Conservation (phyloP, 2,113 vertebrate species). For the Nematolebias whitei region DNA sequence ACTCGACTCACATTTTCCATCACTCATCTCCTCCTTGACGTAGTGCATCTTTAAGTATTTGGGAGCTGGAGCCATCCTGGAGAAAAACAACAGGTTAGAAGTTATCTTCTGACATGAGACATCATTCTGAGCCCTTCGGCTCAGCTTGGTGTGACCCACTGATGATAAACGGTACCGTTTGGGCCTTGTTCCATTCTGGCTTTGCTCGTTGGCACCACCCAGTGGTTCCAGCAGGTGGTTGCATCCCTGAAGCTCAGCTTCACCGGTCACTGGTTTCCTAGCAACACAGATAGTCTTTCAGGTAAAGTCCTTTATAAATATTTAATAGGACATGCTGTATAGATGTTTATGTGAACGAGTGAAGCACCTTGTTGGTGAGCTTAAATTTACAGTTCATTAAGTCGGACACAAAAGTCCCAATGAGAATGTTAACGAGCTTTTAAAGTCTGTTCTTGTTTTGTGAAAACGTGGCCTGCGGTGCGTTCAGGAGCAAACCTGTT, state of each 20-base stretch:
- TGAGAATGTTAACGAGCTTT: neutral
- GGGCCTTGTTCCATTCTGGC: conserved; percentile 68
- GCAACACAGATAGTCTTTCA: conserved; percentile 67
- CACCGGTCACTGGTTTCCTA: conserved; percentile 66
- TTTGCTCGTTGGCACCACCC: conserved; percentile 70
- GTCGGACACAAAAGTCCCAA: too few relatives aligned
- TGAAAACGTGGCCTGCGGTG: neutral
- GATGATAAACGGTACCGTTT: conserved; percentile 71
- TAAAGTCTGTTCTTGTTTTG: neutral
- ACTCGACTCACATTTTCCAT: conserved; percentile 80
- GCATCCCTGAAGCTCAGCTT: conserved; percentile 73
- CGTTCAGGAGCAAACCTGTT: conserved; percentile 71
- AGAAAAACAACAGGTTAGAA: conserved; percentile 21
- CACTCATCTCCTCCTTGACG: conserved; percentile 83
- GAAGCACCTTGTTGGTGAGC: neutral
- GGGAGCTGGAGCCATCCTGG: conserved; percentile 79
- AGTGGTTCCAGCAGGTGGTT: conserved; percentile 72
- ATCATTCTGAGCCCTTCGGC: neutral
- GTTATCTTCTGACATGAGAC: neutral
- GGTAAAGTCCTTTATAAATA: conserved; percentile 8
- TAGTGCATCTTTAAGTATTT: conserved; percentile 86
- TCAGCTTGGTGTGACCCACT: neutral
- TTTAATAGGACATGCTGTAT: neutral
- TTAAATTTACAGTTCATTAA: neutral
- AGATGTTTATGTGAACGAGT: neutral